Conservation (phyloP, 2,888 invertebrate genomes). For the Parochlus steinenii region DNA sequence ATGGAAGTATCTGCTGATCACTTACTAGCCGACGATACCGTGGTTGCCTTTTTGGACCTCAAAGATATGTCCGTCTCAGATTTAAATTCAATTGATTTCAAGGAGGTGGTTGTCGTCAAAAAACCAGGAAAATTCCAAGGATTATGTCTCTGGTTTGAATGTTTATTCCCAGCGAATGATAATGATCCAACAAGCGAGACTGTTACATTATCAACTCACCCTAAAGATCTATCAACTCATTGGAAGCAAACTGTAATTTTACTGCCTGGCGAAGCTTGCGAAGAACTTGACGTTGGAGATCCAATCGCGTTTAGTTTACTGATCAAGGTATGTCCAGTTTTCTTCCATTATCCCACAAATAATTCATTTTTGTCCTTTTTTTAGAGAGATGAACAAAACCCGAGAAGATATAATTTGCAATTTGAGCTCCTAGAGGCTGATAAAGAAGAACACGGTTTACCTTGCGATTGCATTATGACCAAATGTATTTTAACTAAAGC, state of each 20-base stretch:
- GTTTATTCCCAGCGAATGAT: conserved; percentile 41
- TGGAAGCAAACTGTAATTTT: conserved; percentile 90
- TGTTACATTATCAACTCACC: conserved; percentile 63
- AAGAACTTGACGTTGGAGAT: conserved; percentile 31
- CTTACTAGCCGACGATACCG: conserved; percentile 45
- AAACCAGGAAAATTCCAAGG: conserved; percentile 47
- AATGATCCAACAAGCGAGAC: conserved; percentile 40
- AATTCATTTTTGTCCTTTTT: conserved; percentile 42
- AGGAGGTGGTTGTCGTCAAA: conserved; percentile 38
- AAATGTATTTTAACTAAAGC: conserved; percentile 56
- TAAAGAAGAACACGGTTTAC: conserved; percentile 53
- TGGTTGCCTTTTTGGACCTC: conserved; percentile 51
- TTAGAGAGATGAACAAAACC: conserved; percentile 23
- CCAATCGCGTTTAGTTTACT: conserved; percentile 52
- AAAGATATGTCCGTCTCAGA: conserved; percentile 41
- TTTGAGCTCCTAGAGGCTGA: conserved; percentile 52
- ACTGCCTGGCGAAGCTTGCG: conserved; percentile 45
- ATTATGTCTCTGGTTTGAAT: conserved; percentile 67
- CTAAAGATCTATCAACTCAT: conserved; percentile 58
- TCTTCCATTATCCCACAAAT: conserved; percentile 33
- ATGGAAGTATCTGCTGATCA: conserved; percentile 36
- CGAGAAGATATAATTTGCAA: conserved; percentile 36
- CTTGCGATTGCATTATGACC: conserved; percentile 59
- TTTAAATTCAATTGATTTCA: conserved; percentile 39
- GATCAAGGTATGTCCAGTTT: conserved; percentile 41